Conservation (phyloP, 1,140 invertebrate species). For the Ephestia elutella region DNA sequence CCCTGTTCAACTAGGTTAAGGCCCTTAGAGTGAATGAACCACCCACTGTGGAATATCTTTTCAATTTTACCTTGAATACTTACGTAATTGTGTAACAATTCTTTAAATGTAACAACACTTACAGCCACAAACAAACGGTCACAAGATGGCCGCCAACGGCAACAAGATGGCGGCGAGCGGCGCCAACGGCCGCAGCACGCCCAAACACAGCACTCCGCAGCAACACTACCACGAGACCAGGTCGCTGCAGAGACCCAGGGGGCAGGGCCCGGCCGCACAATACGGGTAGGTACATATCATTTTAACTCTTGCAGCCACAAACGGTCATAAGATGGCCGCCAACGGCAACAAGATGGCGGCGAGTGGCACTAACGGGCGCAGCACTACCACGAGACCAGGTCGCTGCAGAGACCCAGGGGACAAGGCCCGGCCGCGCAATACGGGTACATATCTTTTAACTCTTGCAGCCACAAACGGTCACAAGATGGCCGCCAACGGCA, state of each 20-base stretch:
- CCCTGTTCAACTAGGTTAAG: too few relatives aligned
- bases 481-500: slow-evolving; percentile 43
- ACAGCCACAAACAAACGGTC: slow-evolving; percentile 22
- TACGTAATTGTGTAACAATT: too few relatives aligned
- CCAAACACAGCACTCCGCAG: slow-evolving; percentile 65
- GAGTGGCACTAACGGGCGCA: slow-evolving; percentile 37
- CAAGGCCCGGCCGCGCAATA: slow-evolving; percentile 24
- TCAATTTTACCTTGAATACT: too few relatives aligned
- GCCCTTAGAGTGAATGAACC: too few relatives aligned
- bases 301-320: not conserved
- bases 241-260: slow-evolving; percentile 76
- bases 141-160: slow-evolving; percentile 39
- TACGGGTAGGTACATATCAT: slow-evolving; percentile 38
- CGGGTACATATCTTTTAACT: slow-evolving; percentile 20
- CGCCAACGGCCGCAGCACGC: slow-evolving; percentile 19
- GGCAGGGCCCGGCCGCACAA: slow-evolving; percentile 18
- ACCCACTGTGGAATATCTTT: too few relatives aligned
- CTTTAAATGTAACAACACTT: too few relatives aligned
- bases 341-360: slow-evolving; percentile 64
- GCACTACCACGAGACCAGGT: slow-evolving; percentile 76
- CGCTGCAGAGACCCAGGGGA: slow-evolving; percentile 75
- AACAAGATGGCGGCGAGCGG: slow-evolving; percentile 70
- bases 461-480: slow-evolving; percentile 18
- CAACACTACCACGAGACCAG: slow-evolving; percentile 77
- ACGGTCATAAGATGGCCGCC: slow-evolving; percentile 39